Base-by-base conservation (phyloP, 1,140 invertebrate species). In the Drosophila jambulina region DNA sequence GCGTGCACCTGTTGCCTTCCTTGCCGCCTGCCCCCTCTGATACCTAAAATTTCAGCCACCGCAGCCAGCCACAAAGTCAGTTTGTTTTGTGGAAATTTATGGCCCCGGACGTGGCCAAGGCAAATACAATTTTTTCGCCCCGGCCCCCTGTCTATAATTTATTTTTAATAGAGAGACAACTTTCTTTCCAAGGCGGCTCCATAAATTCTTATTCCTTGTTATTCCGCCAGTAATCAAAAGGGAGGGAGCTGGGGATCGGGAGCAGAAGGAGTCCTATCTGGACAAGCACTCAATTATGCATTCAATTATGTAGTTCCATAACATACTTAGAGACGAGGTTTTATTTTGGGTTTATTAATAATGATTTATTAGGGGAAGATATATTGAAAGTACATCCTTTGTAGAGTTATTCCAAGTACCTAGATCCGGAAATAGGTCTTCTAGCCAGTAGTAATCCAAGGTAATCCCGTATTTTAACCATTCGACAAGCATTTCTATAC, bases 111-210 rank as follows among this genome's bases (percentile, higher is more conserved):
- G 80, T 80, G 84, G 71, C 72, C 78, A 32, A 77, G 51, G 75
- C 54, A 79, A 68, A 90, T 78, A 80, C 53, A 84, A 75, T 84
- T 78, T 88, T 74, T 87, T 80, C 19, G 49, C 21, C 43, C 29
- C 40, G 51, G 49, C 67, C 49, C 46, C 64, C 61, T 69, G 83
- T 80, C 76, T 90, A 88, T 88, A 88, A 88, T 88, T 88, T 87
- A 88, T 88, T 75, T 90, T 88, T 88, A 88, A 88, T 88, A 88
- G 81, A 90, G 85, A 90, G 76, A 78, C 77, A 83, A 86, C 62
- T 77, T 87, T 87, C 65, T 58, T 64, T 51, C 49, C 25, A 19
- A 34, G 43, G 17, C 53, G 21, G 36, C 43, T 13, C 54, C 68
- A 74, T 74, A 74, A 74, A 74, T 74, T 42, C 58, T 12, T 38